Evolutionary conservation across 92 coral and sea anemone species (phyloP).

Genomic region (Micromussa lordhowensis): DNA sequence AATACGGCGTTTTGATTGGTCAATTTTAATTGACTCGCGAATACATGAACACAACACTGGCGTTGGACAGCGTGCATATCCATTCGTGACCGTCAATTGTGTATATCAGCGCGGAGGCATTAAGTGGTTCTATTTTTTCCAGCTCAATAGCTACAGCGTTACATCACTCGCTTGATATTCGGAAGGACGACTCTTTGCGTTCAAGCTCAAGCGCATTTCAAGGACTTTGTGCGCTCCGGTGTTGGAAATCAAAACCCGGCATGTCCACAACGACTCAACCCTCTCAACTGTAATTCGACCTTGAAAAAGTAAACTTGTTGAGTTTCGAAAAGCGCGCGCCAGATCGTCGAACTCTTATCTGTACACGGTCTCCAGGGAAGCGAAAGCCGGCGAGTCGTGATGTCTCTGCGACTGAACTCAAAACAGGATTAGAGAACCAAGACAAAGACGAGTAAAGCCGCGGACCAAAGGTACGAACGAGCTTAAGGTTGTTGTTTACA

Average conservation of each 20-base stretch:
- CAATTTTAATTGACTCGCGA: conserved; percentile 57
- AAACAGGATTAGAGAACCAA: conserved; percentile 53
- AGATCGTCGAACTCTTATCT: neutral
- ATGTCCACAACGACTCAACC: neutral
- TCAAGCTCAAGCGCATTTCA: conserved; percentile 6
- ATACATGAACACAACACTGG: conserved; percentile 32
- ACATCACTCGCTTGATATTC: conserved; percentile 30
- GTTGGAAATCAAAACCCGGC: conserved; percentile 12
- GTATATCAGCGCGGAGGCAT: conserved; percentile 5
- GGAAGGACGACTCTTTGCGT: neutral
- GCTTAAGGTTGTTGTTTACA: conserved; percentile 69
- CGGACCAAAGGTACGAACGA: conserved; percentile 48
- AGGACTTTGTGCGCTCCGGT: neutral
- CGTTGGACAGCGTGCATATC: conserved; percentile 29
- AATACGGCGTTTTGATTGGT: conserved; percentile 59
- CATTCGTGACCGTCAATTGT: conserved; percentile 38
- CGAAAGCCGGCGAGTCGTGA: conserved; percentile 5
- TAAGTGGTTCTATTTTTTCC: conserved; percentile 8
- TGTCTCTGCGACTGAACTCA: conserved; percentile 10
- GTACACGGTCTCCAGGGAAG: neutral
- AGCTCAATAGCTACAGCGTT: conserved; percentile 6
- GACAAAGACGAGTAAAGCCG: conserved; percentile 36
- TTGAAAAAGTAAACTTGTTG: conserved; percentile 30
- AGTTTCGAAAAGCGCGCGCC: conserved; percentile 54
- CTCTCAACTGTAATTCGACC: conserved; percentile 6